Conservation (phyloP, 2,888 invertebrate species). For the Cataglyphis livida region DNA sequence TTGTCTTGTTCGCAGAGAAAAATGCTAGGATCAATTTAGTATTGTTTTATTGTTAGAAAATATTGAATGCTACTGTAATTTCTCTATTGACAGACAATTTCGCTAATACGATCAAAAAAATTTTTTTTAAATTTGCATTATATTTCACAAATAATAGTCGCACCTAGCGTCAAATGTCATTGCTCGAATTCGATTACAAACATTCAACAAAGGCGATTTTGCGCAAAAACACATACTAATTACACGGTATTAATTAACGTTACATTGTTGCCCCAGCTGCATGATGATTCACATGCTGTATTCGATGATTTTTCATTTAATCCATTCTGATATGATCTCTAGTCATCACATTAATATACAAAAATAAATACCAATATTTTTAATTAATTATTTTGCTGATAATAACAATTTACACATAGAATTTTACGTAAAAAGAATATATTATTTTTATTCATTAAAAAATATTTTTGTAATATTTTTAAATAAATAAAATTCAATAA, state of each 20-base stretch:
- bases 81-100: background rate
- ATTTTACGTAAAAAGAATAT: background rate
- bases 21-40: background rate
- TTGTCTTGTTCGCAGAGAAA: background rate
- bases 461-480: background rate
- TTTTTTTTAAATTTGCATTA: background rate
- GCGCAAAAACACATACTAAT: slow-evolving; percentile 57
- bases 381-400: background rate
- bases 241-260: slow-evolving; percentile 64
- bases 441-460: background rate
- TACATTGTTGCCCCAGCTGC: background rate
- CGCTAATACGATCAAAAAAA: background rate
- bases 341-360: background rate
- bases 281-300: slow-evolving; percentile 40
- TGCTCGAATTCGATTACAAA: slow-evolving; percentile 28
- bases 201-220: slow-evolving; percentile 55
- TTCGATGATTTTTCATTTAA: background rate
- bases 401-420: background rate
- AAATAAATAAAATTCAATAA: background rate
- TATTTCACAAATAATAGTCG: slow-evolving; percentile 30
- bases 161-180: slow-evolving; percentile 37
- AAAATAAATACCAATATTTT: slow-evolving; percentile 15
- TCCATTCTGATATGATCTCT: background rate
- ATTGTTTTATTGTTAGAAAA: background rate
- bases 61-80: background rate